Evolutionary conservation across 2,113 vertebrate genomes (phyloP).

Genomic region (Oophaga pumilio): DNA sequence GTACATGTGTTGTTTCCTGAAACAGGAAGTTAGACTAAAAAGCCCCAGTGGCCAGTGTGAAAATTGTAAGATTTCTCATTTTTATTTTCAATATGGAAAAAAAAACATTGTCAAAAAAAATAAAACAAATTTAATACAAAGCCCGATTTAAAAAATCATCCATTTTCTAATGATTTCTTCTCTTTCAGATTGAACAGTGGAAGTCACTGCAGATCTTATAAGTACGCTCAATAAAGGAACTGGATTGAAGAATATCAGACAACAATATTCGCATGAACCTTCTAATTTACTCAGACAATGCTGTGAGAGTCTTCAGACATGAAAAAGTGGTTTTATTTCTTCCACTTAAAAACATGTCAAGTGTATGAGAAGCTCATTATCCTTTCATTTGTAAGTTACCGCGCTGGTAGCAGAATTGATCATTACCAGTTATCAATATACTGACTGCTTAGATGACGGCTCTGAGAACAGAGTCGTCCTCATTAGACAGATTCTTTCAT

Average conservation of each 20-base stretch:
- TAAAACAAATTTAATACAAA: too few relatives aligned
- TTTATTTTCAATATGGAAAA: too few relatives aligned
- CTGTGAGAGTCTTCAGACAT: slow-evolving; percentile 5
- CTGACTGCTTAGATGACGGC: neutral
- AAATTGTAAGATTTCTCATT: too few relatives aligned
- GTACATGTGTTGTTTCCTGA: too few relatives aligned
- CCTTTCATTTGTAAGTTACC: neutral
- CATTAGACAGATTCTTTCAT: neutral
- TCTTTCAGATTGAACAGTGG: neutral
- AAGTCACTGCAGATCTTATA: neutral
- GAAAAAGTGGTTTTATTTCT: neutral
- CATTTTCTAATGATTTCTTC: too few relatives aligned
- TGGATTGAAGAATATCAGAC: neutral
- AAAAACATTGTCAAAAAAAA: too few relatives aligned
- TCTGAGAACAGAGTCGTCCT: neutral
- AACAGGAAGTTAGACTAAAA: too few relatives aligned
- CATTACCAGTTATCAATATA: neutral
- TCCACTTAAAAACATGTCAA: slow-evolving; percentile 14
- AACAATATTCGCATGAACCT: neutral
- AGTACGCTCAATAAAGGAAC: neutral
- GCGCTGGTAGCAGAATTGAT: slow-evolving; percentile 4
- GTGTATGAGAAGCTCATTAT: slow-evolving; percentile 2
- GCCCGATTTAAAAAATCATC: too few relatives aligned
- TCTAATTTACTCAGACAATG: neutral
- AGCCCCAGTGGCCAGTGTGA: too few relatives aligned